Evolutionary conservation across 1,140 invertebrate species (phyloP), one percentile per base, ranked within the genome.

Genomic region (Atta colombica): DNA sequence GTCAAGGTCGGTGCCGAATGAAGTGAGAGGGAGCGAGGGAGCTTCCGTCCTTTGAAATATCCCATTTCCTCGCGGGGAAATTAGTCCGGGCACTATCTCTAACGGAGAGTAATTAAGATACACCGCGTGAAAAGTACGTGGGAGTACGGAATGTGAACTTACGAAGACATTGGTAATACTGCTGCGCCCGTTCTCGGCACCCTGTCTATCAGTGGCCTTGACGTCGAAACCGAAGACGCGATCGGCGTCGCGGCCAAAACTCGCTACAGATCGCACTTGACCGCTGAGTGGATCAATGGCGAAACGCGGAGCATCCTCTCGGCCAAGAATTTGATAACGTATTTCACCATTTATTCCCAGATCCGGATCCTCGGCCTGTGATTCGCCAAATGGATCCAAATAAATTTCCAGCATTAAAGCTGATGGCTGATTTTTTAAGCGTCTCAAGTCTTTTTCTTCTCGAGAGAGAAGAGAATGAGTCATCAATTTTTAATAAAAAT

Each of bases 81-180:
- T 85, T 88, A 84, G 39, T 16, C 53, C 53, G n/a, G 5, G 14
- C 49, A 12, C 55, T 69, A 39, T 21, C 77, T 84, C 49, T 60
- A 85, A 66, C 51, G 51, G 31, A 51, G 35, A 69, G 72, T 85
- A 78, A 89, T 88, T 86, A 88, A 88, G 55, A 88, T 69, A 45
- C 28, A 77, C 39, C 61, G 21, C 35, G 16, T 12, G 66, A 49
- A 45, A 69, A 25, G 21, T 66, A 35, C 14, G 31, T 16, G 21
- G 35, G 65, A 66, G 31, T 31, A 18, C 8, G 12, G 39, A 45
- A 45, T 3, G 7, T 61, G 35, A n/a, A 97, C 97, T 97, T 94
- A 98, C 98, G 94, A 98, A 98, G 85, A 98, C 97, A 92, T 98
- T 98, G 63, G 97, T 97, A 69, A 98, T 98, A 31, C 97, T 97